Percentiles rank a stretch among this genome's conserved stretches.
phyloP scores from a whole-genome alignment of 2,888 invertebrate species.

The Uloborus plumipes region DNA sequence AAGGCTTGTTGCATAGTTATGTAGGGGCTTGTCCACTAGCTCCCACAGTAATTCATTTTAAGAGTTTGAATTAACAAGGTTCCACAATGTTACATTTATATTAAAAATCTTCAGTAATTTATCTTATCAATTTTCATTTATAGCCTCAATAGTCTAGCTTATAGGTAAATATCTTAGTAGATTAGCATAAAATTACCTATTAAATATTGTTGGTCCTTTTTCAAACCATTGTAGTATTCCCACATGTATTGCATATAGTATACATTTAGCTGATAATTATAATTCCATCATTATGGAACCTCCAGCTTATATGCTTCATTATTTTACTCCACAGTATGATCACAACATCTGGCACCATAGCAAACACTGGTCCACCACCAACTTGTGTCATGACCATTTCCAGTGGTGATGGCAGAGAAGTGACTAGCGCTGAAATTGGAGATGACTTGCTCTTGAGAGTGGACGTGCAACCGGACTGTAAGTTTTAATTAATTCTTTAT shows the following conservation, averaged over 20 bases:
- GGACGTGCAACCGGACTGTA: constrained; percentile 81
- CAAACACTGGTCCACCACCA: constrained; percentile 94
- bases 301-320: neutral
- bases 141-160: no score
- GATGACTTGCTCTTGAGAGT: constrained; percentile 89
- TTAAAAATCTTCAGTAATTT: no score
- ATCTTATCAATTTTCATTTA: no score
- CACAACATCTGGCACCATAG: constrained; percentile 94
- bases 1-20: no score
- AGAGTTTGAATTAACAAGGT: no score
- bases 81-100: no score
- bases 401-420: constrained; percentile 86
- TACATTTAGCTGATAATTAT: neutral
- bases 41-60: no score
- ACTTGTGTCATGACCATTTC: constrained; percentile 93
- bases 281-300: neutral
- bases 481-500: constrained; percentile 64
- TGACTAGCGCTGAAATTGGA: constrained; percentile 91
- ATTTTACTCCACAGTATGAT: constrained; percentile 79
- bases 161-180: no score
- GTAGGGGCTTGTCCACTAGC: no score
- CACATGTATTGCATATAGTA: neutral
- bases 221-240: neutral
- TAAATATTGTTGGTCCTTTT: no score
- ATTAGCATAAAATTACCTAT: no score